Evolutionary conservation across 1,140 invertebrate genomes (phyloP).

Genomic region (Platorchestia sp.): DNA sequence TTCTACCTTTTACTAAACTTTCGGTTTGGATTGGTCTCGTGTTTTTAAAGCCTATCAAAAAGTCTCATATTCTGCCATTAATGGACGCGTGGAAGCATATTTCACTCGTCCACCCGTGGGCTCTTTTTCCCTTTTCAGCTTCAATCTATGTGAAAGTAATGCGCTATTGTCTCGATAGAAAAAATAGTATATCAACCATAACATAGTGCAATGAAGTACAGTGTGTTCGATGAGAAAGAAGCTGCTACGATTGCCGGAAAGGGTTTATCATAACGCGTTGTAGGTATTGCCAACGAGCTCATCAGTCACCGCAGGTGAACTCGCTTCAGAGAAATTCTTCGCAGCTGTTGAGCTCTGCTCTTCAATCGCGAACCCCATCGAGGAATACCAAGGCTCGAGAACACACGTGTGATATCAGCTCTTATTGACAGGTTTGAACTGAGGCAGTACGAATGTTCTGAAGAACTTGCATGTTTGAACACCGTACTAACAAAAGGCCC

Average conservation of each 20-base stretch:
- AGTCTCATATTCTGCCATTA: not conserved
- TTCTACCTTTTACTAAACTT: not conserved
- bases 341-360: not conserved
- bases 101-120: not conserved
- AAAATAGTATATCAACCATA: not conserved
- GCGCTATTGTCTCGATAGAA: not conserved
- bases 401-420: no score
- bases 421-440: no score
- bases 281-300: not conserved
- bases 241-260: not conserved
- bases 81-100: not conserved
- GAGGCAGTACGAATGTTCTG: no score
- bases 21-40: not conserved
- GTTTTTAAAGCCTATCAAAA: not conserved
- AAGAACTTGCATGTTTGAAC: no score
- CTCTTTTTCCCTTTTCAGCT: not conserved
- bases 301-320: not conserved
- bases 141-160: not conserved
- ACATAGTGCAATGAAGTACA: not conserved
- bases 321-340: not conserved
- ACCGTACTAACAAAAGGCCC: no score
- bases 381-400: no score
- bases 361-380: not conserved
- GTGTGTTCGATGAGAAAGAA: not conserved
- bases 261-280: not conserved